Evolutionary conservation across 2,113 vertebrate genomes (phyloP).

Genomic region (Gila orcuttii): DNA sequence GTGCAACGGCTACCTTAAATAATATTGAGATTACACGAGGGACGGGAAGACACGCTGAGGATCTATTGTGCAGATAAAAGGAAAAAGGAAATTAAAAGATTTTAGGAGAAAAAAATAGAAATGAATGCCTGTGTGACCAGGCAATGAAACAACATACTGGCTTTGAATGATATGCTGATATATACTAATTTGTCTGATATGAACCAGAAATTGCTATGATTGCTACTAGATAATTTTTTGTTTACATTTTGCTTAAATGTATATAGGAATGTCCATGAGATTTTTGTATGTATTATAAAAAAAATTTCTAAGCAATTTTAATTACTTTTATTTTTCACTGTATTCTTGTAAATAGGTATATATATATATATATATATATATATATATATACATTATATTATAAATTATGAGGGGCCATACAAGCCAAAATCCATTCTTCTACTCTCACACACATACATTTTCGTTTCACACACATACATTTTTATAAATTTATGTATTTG

Average conservation of each 20-base stretch:
- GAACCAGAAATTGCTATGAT: background rate
- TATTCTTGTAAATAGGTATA: too few relatives aligned
- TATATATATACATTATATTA: too few relatives aligned
- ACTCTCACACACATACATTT: too few relatives aligned
- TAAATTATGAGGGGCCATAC: too few relatives aligned
- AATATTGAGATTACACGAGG: slow-evolving; percentile 55
- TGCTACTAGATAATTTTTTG: background rate
- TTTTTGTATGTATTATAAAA: background rate
- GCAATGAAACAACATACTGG: background rate
- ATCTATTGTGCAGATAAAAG: slow-evolving; percentile 42
- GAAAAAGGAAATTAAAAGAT: slow-evolving; percentile 29
- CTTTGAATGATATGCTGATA: background rate
- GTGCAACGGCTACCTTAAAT: slow-evolving; percentile 65
- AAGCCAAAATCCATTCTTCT: too few relatives aligned
- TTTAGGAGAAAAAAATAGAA: background rate
- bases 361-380: too few relatives aligned
- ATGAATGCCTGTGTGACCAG: slow-evolving; percentile 15
- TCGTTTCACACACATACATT: too few relatives aligned
- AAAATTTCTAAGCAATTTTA: too few relatives aligned
- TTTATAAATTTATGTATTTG: too few relatives aligned
- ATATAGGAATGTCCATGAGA: background rate
- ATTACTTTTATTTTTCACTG: too few relatives aligned
- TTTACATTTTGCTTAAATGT: background rate
- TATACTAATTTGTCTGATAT: background rate
- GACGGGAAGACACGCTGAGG: slow-evolving; percentile 37